These are phyloP conservation scores for Tringa solitaria DNA, from an alignment of 2,113 vertebrate genomes.

Conservation along the genomic window DNA sequence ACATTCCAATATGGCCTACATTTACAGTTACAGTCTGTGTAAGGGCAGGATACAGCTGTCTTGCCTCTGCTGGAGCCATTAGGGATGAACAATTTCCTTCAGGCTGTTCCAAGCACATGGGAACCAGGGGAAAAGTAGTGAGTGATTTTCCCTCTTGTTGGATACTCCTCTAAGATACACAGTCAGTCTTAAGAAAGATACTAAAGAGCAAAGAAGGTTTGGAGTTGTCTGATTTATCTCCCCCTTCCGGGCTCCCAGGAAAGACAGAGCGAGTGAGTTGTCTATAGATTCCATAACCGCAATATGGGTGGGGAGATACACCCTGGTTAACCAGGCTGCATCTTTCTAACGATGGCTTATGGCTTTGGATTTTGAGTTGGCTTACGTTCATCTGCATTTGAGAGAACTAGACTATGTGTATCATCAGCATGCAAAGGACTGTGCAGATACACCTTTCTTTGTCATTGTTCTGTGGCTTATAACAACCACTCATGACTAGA, in stretches of 20 bases:
- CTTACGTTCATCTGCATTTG: neutral
- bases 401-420: neutral
- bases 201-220: neutral
- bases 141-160: neutral
- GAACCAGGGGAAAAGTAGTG: neutral
- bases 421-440: neutral
- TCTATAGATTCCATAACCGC: neutral
- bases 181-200: neutral
- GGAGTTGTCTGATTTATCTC: neutral
- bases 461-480: neutral
- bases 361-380: neutral
- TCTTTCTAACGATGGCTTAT: neutral
- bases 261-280: accelerated
- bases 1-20: neutral
- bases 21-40: neutral
- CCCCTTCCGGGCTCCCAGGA: neutral
- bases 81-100: neutral
- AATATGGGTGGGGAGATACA: neutral
- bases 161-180: neutral
- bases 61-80: neutral
- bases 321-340: neutral
- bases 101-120: neutral
- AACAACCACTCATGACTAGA: neutral
- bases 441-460: neutral
- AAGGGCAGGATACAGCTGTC: neutral